Evolutionary conservation across 2,888 invertebrate species (phyloP), one percentile per base, ranked within the genome.

Genomic region (Harpalus rubripes): DNA sequence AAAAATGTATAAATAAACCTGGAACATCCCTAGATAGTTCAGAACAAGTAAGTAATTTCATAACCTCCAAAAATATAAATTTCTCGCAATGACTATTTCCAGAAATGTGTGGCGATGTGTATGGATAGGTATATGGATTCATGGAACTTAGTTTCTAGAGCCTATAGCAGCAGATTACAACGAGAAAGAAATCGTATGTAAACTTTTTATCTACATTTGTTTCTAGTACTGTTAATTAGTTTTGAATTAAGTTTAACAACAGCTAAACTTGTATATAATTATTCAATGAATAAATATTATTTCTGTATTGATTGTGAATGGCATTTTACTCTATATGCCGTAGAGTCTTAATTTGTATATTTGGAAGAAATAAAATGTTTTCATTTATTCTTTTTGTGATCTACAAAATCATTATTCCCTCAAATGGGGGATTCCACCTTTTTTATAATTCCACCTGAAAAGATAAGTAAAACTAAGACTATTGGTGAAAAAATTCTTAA

Each of bases 51-150:
- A 90, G 87, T 88, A 74, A 79, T 80, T 22, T 22, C 56, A 58
- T 76, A 63, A 41, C 22, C 32, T 22, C 10, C 85, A 85, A 78
- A 41, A 56, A 59, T 8, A 7, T 16, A n/a, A 85, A 85, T 76
- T 58, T 58, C 18, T 83, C 10, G 6, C 72, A 58, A 10, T 58
- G 8, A 59, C 72, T 56, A 81, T 59, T 93, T 93, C 78, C 95
- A 98, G 95, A 98, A 98, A 95, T 99, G 98, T 90, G 94, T 99
- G 88, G 97, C 98, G 0, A 98, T 98, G 97, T 99, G 99, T 91
- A 98, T 98, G 98, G 99, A 99, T 91, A 94, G 99, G 89, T 99
- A 97, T 93, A 97, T 98, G 96, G 99, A 99, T 89, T 95, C 98
- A 2, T 98, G 97, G 96, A 97, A 98, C 91, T 92, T 98, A 82